Base-by-base conservation (phyloP, 2,113 vertebrate genomes). In the Symphodus melops region DNA sequence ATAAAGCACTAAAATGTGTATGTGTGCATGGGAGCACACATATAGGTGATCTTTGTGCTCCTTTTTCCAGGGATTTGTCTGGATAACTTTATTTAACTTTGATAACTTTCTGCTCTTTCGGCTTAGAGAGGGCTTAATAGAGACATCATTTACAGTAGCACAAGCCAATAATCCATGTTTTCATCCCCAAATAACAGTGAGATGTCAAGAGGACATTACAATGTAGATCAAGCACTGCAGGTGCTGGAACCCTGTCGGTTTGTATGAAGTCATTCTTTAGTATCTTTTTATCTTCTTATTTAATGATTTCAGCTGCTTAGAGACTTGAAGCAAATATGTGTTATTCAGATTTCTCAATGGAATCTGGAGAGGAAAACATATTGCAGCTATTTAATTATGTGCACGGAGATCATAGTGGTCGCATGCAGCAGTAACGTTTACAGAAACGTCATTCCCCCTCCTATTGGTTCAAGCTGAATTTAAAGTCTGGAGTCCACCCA, bases 1-100 rank as follows among this genome's bases (percentile, higher is more conserved):
- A 87, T 79, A 75, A 81, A 75, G 72, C 81, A 78, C 86, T 81
- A 55, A 83, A 85, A 77, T 80, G 83, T 83, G 53, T 74, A 33
- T 56, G 59, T 44, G 79, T 59, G 61, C 46, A 68, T 62, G 55
- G 53, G 10, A 0, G 1, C n/a, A 11, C 62, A 48, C 55, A 44
- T 51, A 23, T 54, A 64, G 57, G 57, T 21, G 36, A 72, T 75
- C 75, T 46, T 56, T 72, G 36, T 55, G 12, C 64, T 74, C 16
- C 56, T 66, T 42, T 59, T 83, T 75, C 57, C 19, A 84, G 48
- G 79, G 65, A 68, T 81, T 64, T 66, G 75, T 84, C 75, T 48
- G 0, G 48, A 77, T 62, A 80, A 72, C 81, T 79, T 67, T 62
- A 37, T 90, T 72, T 73, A 56, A 75, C 85, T 82, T 85, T 60